Evolutionary conservation across 2,888 invertebrate species (phyloP), one percentile per base, ranked within the genome.

Genomic region (Belgica antarctica): DNA sequence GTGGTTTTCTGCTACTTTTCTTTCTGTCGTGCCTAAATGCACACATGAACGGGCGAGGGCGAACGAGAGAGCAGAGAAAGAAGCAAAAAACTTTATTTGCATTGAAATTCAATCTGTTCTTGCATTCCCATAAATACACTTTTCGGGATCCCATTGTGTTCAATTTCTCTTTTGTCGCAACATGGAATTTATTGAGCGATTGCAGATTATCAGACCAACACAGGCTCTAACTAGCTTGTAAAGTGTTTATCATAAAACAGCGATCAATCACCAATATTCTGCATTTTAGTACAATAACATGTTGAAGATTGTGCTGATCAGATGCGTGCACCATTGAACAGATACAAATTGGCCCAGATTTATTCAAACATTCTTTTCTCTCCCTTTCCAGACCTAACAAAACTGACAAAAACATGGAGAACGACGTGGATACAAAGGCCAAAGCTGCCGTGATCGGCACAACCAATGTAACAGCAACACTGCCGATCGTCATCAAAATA

Each of bases 401-500:
- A 24, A 4, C 59, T 4, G 59, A 59, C 1, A 65, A 25, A 41
- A 46, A 46, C 22, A 65, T 65, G 65, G 65, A 65, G 47, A 62
- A 62, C 19, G 62, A 62, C 31, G 27, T 31, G 8, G 36, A 34
- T 8, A 41, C 27, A 15, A 65, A 65, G 15, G 28, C 46, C 36
- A n/a, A 25, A 10, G 41, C 41, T 2, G 63, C 63, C 22, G 31
- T 31, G 8, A 36, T 22, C 17, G 62, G 41, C 25, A 28, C 24
- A n/a, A 57, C 52, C 31, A 68, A 25, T 15, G 57, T 68, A 24
- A 25, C 31, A 66, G 28, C 62, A 34, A 22, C 63, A 63, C 25
- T 31, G 8, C 68, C 68, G 27, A 68, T 68, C 47, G 68, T 68
- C 17, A 46, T 68, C 19, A 68, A 68, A 68, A 68, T 68, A 19